Evolutionary conservation across 2,888 invertebrate species (phyloP), one percentile per base, ranked within the genome.

Genomic region (Scelioninae gen. 1): DNA sequence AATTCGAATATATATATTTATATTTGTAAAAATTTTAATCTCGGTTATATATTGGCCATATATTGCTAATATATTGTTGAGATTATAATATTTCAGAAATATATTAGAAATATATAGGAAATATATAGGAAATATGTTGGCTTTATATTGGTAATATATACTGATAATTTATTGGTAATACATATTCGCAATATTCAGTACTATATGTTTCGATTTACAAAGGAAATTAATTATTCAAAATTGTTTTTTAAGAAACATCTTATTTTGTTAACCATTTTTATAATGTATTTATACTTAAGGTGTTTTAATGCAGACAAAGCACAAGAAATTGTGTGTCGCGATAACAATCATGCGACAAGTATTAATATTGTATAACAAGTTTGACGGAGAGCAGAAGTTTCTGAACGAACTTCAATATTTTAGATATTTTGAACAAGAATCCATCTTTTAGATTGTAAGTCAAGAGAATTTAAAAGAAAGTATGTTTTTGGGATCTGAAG

Each of bases 381-480:
- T 72, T 79, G 51, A 69, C 71, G 65, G 71, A 71, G 71, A 68
- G 71, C 78, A 79, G 45, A 79, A 65, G 65, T 79, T 79, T 79
- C 45, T 72, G 65, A 72, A 79, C 63, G 3, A 10, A 65, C 63
- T 71, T 11, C 10, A 47, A 62, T 69, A 68, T 53, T 68, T 76
- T 68, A 9, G 11, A 4, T 53, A 16, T n/a, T 29, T 15, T 2
- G 10, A 32, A 8, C 5, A 51, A 51, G 5, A 13, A 9, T n/a
- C n/a, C 13, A 31, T 34, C 47, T 32, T 13, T 45, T 49, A 49
- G 34, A 34, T 49, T 31, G 32, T 16, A 10, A 16, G 15, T 32
- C 47, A 31, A 47, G 9, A 9, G 6, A 23, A 34, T 56, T 32
- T 43, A 60, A n/a, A 23, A 58, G 4, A 34, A 32, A 32, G 23